Evolutionary conservation across 1,140 invertebrate genomes (phyloP).

Genomic region (Hycleus phaleratus): DNA sequence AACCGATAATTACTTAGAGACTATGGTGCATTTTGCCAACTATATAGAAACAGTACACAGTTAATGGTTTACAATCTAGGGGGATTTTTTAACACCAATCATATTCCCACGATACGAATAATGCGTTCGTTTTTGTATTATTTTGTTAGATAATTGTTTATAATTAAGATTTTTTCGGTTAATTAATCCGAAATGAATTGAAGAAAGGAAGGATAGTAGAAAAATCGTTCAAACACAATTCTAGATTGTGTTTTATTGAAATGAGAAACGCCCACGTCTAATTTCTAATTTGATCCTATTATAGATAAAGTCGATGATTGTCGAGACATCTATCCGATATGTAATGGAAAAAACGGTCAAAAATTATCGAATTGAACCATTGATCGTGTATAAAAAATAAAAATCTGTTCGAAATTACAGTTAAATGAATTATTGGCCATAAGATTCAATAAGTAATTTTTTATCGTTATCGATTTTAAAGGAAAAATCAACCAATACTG

Average conservation of each 20-base stretch:
- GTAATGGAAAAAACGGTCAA: not conserved
- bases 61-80: too few relatives aligned
- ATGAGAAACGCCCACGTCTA: conserved; percentile 9
- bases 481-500: conserved; percentile 2
- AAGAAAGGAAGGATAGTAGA: too few relatives aligned
- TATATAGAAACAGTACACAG: too few relatives aligned
- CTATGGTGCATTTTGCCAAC: too few relatives aligned
- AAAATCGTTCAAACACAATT: not conserved
- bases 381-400: not conserved
- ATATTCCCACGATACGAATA: too few relatives aligned
- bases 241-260: conserved; percentile 2
- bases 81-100: too few relatives aligned
- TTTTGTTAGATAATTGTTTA: too few relatives aligned
- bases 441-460: conserved; percentile 5
- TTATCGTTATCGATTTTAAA: conserved; percentile 4
- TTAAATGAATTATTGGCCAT: not conserved
- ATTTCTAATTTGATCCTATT: conserved; percentile 6
- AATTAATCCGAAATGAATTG: too few relatives aligned
- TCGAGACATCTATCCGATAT: not conserved
- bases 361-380: not conserved
- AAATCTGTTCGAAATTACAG: conserved; percentile 3
- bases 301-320: conserved; percentile 1
- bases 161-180: too few relatives aligned
- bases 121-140: too few relatives aligned
- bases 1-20: conserved; percentile 10